Conservation (phyloP, 2,113 vertebrate genomes). For the Panurus biarmicus region DNA sequence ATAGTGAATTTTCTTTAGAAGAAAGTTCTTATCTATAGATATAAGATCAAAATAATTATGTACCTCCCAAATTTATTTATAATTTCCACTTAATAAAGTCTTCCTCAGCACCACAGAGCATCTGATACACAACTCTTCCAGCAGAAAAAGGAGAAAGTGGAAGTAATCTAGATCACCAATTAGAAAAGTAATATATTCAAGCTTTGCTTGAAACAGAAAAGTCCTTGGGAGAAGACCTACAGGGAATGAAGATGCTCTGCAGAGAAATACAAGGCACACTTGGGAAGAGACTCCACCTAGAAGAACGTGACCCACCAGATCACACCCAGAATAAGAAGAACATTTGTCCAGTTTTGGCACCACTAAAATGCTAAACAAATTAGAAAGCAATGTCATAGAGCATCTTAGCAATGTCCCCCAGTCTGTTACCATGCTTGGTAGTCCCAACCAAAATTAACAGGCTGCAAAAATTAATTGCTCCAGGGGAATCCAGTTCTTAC, state of each 20-base stretch:
- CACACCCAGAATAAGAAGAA: not conserved
- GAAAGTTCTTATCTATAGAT: not conserved
- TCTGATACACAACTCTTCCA: not conserved
- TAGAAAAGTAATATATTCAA: not conserved
- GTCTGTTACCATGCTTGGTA: not conserved
- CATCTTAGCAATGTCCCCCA: not conserved
- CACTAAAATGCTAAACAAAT: not conserved
- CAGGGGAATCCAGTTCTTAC: constrained; percentile 31
- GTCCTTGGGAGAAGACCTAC: not conserved
- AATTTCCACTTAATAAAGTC: not conserved
- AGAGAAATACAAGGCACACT: not conserved
- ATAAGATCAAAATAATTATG: not conserved
- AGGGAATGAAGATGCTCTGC: not conserved
- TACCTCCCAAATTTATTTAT: not conserved
- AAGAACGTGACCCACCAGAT: not conserved
- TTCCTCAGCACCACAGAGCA: not conserved
- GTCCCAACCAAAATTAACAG: not conserved
- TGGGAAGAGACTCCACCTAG: not conserved
- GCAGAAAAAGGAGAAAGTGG: not conserved
- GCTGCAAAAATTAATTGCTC: not conserved
- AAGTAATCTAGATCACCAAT: not conserved
- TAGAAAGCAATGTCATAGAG: not conserved
- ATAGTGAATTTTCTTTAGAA: not conserved
- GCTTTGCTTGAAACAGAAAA: not conserved
- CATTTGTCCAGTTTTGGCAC: not conserved